phyloP scores from a whole-genome alignment of 2,113 vertebrate genomes.

The Onychostruthus taczanowskii region DNA sequence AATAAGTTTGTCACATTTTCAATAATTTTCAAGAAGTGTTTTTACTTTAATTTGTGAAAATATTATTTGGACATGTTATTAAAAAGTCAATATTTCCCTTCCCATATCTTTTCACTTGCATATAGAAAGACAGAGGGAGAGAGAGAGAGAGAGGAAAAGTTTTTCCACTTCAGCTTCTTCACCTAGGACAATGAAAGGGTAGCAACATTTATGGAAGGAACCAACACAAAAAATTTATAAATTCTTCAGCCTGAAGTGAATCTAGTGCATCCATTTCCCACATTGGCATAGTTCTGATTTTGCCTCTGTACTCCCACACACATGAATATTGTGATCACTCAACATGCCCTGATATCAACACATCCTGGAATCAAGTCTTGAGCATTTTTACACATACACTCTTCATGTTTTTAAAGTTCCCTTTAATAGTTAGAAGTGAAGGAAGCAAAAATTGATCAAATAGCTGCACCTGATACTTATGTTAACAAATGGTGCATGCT shows the following conservation, averaged over 20 bases:
- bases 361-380: neutral
- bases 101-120: constrained; percentile 35
- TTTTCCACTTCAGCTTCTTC: constrained; percentile 13
- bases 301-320: neutral
- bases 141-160: neutral
- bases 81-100: constrained; percentile 44
- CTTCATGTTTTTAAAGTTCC: neutral
- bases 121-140: neutral
- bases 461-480: neutral
- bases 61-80: constrained; percentile 12
- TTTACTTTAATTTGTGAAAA: constrained; percentile 66
- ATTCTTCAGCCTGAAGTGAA: neutral
- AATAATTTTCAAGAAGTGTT: constrained; percentile 58
- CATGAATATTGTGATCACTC: neutral
- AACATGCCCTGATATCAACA: neutral
- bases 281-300: neutral
- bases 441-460: neutral
- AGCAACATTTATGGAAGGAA: neutral
- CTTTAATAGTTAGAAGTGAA: neutral
- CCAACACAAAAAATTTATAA: neutral
- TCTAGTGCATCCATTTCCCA: neutral
- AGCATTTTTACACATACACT: neutral
- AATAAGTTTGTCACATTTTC: constrained; percentile 57
- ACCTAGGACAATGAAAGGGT: neutral
- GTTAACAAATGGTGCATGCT: neutral